Percentiles rank a stretch among this genome's conserved stretches.
These are phyloP conservation scores for Hemibagrus wyckioides DNA, from an alignment of 2,113 vertebrate species.

Conservation along the genomic window DNA sequence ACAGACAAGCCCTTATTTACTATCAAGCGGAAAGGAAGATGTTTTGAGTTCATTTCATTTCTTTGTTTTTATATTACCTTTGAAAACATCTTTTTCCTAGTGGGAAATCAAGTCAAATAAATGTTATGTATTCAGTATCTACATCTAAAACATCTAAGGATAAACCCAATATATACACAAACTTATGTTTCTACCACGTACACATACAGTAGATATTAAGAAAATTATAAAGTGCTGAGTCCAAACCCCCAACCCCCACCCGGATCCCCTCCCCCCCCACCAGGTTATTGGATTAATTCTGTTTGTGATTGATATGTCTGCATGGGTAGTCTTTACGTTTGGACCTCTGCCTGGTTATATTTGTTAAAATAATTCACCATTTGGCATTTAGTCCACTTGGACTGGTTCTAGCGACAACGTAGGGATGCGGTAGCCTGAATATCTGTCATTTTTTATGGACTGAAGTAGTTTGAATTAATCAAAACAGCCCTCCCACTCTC, in stretches of 20 bases:
- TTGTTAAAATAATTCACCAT: slow-evolving; percentile 1
- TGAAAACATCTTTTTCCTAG: background rate
- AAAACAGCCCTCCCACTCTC: slow-evolving; percentile 9
- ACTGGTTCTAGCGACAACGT: background rate
- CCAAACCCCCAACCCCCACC: background rate
- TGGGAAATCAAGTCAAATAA: background rate
- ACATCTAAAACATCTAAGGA: background rate
- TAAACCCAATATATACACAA: background rate
- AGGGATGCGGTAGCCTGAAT: background rate
- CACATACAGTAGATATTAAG: too few species aligned
- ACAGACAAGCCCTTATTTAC: background rate
- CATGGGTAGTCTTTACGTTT: background rate
- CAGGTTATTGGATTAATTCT: background rate
- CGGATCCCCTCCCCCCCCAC: background rate
- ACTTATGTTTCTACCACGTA: background rate
- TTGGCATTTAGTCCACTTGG: slow-evolving; percentile 13
- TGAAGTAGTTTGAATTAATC: slow-evolving; percentile 9
- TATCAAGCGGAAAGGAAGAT: background rate
- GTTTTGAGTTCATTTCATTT: background rate
- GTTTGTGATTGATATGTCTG: background rate
- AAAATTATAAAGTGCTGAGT: background rate
- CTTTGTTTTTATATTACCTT: background rate
- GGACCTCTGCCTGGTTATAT: too few species aligned
- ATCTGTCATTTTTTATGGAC: slow-evolving; percentile 20
- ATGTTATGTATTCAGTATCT: background rate